These are phyloP conservation scores for Chaetoderma sp. DNA, from an alignment of 2,888 invertebrate species.

Conservation along the genomic window DNA sequence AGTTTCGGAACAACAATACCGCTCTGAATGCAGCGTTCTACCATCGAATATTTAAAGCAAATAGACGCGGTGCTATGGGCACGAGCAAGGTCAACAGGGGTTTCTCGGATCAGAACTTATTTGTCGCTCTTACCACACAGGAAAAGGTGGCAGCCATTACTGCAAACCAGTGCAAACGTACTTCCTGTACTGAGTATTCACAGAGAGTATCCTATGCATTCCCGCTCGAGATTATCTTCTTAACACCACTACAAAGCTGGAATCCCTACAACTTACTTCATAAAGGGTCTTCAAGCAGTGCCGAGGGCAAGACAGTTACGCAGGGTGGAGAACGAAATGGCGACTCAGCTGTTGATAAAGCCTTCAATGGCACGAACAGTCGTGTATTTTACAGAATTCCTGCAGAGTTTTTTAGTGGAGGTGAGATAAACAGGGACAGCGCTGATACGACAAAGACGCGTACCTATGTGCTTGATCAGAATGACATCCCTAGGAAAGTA, in stretches of 20 bases:
- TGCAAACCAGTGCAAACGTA: too few species aligned
- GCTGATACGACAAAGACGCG: slow-evolving; percentile 42
- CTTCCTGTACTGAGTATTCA: slow-evolving; percentile 13
- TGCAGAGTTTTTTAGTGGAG: slow-evolving; percentile 35
- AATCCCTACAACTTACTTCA: slow-evolving; percentile 51
- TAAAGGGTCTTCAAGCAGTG: slow-evolving; percentile 14
- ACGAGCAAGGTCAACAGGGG: slow-evolving; percentile 28
- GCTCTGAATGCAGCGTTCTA: slow-evolving; percentile 44
- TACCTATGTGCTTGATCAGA: slow-evolving; percentile 33
- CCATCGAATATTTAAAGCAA: slow-evolving; percentile 38
- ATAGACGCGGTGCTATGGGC: slow-evolving; percentile 37
- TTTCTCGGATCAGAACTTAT: slow-evolving; percentile 42
- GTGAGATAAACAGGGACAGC: slow-evolving; percentile 28
- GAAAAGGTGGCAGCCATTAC: slow-evolving; percentile 39
- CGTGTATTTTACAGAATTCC: slow-evolving; percentile 43
- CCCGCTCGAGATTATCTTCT: slow-evolving; percentile 56
- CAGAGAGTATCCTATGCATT: slow-evolving; percentile 51
- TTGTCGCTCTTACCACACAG: slow-evolving; percentile 48
- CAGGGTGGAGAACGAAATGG: slow-evolving; percentile 28
- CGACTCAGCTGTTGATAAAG: slow-evolving; percentile 26
- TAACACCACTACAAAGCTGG: slow-evolving; percentile 56
- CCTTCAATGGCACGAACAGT: slow-evolving; percentile 42
- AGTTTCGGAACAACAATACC: background rate
- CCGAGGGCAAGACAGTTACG: background rate
- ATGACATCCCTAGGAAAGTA: slow-evolving; percentile 32